Base-by-base conservation (phyloP, 2,797 vertebrate genomes). In the Sebastes matsubarae region DNA sequence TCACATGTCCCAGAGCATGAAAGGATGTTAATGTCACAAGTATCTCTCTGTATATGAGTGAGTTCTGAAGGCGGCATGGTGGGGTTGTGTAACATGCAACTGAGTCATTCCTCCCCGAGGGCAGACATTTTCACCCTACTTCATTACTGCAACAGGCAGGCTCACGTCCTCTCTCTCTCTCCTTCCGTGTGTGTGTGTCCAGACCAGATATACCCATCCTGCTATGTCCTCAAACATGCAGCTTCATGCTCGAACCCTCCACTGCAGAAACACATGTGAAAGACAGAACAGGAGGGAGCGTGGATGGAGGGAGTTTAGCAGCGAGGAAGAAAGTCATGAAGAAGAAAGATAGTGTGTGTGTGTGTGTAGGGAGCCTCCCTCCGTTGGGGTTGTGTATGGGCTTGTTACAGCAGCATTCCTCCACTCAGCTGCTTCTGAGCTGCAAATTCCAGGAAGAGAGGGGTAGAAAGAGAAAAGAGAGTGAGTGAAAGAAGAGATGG, bases 321-420 rank as follows among this genome's bases (percentile, higher is more conserved):
- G 59, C 1, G 18, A 64, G 46, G 18, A 20, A 50, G 38, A 14
- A 69, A 22, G 8, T 58, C 46, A 65, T 34, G 8, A 68, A 27
- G 60, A 60, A 30, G 42, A 81, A 34, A 60, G 6, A 64, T 57
- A 29, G 20, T 71, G 36, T 67, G 58, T 72, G 76, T 73, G 75
- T 60, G 78, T 13, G 75, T 60, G 78, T 13, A 11, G 58, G 81
- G 81, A 80, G 68, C 89, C 93, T 92, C 91, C 89, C 89, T 92
- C 90, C 77, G 82, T 81, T 65, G 67, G 86, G 90, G 91, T 88
- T 94, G 68, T 95, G 96, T 89, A 92, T 68, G 87, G 95, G 92
- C 96, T 95, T 96, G 96, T 95, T 95, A 87, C 90, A 92, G 91
- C 86, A 88, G 67, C 95, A 96, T 96, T 96, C 95, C 93, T 93